Evolutionary conservation across 2,888 invertebrate species (phyloP), one percentile per base, ranked within the genome.

Genomic region (Leistus spinibarbis): DNA sequence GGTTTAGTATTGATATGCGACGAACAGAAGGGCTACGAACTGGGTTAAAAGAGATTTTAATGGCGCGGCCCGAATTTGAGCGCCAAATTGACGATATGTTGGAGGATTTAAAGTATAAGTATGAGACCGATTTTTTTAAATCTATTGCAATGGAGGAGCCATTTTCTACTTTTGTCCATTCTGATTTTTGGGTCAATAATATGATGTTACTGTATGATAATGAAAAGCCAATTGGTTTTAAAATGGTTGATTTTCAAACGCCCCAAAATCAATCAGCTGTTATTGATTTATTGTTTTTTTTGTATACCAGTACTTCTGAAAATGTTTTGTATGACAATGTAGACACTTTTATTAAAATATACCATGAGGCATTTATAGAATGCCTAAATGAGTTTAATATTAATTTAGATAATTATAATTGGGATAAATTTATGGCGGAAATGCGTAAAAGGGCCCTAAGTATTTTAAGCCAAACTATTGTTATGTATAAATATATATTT

Each of bases 401-500:
- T 23, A 53, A 66, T 20, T 63, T 82, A 73, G 76, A 81, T 22
- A 79, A 79, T 17, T 88, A 86, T 77, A 83, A 83, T 10, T 87
- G 84, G 81, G 83, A 86, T 9, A 81, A 81, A 80, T 88, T 85
- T 80, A 72, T 86, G 81, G 78, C 82, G 1, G 88, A 89, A 80
- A 79, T 88, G 13, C 81, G 86, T 19, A 81, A 82, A n/a, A 82
- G 84, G 22, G 88, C 84, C 0, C 85, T 85, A 10, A 76, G 83
- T 1, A 86, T 88, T 79, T 81, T 88, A 10, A 84, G 84, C 56
- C 89, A 88, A 78, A 83, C 88, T 2, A 77, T 88, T 0, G 83
- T 86, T 24, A 88, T 88, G 88, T 81, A 87, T 19, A 87, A 86
- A 79, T 86, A 88, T 0, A 83, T 88, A 23, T 83, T 87, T 77